A percentile compares a stretch with the other conserved stretches of the same genome.
phyloP scores from a whole-genome alignment of 2,113 vertebrate genomes.

The Oryzias javanicus region DNA sequence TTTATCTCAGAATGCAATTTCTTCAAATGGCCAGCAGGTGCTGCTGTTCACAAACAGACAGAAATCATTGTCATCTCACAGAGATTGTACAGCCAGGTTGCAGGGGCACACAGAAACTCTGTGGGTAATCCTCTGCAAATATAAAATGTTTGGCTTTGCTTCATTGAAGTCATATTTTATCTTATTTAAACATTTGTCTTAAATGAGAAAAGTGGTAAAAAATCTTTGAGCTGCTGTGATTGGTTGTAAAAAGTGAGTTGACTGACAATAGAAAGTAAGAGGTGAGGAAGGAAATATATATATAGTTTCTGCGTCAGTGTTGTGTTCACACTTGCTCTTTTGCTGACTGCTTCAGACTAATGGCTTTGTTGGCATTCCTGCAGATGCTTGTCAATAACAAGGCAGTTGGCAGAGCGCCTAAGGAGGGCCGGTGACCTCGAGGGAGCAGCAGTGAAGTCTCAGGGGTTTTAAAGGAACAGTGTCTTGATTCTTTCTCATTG shows the following conservation, averaged over 20 bases:
- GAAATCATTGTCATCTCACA: neutral
- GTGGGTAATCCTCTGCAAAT: neutral
- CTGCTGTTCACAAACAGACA: slow-evolving; percentile 48
- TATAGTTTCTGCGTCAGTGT: slow-evolving; percentile 1
- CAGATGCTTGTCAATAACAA: slow-evolving; percentile 62
- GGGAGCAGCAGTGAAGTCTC: slow-evolving; percentile 43
- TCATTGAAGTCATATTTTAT: neutral
- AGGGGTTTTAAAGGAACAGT: slow-evolving; percentile 70
- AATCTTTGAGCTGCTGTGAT: neutral
- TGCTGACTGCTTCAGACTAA: slow-evolving; percentile 54
- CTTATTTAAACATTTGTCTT: too few species aligned
- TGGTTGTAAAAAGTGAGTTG: slow-evolving; percentile 10
- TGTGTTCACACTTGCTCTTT: slow-evolving; percentile 28
- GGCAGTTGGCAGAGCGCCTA: slow-evolving; percentile 62
- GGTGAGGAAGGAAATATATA: slow-evolving; percentile 10
- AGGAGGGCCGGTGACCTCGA: slow-evolving; percentile 65
- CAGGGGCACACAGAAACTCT: slow-evolving; percentile 33
- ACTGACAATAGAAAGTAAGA: slow-evolving; percentile 24
- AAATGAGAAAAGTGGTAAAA: neutral
- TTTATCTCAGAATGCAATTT: slow-evolving; percentile 31
- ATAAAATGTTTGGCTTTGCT: slow-evolving; percentile 1
- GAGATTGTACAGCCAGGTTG: slow-evolving; percentile 15
- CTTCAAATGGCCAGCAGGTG: slow-evolving; percentile 52
- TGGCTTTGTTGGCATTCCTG: slow-evolving; percentile 66
- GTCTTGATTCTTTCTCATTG: slow-evolving; percentile 15